Percentiles rank a stretch among this genome's conserved stretches.
phyloP scores from a whole-genome alignment of 2,113 vertebrate species.

The Mugil cephalus region DNA sequence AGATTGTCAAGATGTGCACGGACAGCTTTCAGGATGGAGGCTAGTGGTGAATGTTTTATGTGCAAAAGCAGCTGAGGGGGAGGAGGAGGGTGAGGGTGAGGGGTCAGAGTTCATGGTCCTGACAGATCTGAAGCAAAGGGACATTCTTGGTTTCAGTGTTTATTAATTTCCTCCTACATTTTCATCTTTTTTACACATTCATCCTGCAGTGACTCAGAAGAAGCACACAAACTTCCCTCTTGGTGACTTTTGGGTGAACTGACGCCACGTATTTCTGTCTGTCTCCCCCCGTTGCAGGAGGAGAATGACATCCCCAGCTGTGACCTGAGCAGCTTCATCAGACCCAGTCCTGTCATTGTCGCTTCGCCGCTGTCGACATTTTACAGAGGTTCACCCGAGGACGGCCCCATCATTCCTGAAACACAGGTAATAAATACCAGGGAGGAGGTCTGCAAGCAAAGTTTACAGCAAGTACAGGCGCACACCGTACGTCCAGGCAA shows the following conservation, averaged over 20 bases:
- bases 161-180: not conserved
- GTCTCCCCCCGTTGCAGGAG: conserved; percentile 85
- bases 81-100: too few species aligned
- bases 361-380: conserved; percentile 95
- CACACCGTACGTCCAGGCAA: too few species aligned
- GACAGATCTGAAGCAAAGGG: not conserved
- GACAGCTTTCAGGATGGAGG: too few species aligned
- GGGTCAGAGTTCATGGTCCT: too few species aligned
- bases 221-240: too few species aligned
- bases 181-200: not conserved
- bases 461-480: too few species aligned
- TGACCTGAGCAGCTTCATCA: conserved; percentile 95
- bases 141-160: not conserved
- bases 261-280: not conserved
- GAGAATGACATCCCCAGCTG: conserved; percentile 99
- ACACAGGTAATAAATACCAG: conserved; percentile 89
- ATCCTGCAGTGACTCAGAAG: too few species aligned
- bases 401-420: conserved; percentile 96
- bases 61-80: too few species aligned
- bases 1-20: too few species aligned
- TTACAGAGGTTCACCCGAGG: conserved; percentile 90
- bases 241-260: too few species aligned
- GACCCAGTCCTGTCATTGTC: conserved; percentile 93
- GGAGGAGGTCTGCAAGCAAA: not conserved
- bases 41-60: too few species aligned